These are phyloP conservation scores for Carterocephalus palaemon DNA, from an alignment of 2,888 invertebrate genomes.

Conservation along the genomic window DNA sequence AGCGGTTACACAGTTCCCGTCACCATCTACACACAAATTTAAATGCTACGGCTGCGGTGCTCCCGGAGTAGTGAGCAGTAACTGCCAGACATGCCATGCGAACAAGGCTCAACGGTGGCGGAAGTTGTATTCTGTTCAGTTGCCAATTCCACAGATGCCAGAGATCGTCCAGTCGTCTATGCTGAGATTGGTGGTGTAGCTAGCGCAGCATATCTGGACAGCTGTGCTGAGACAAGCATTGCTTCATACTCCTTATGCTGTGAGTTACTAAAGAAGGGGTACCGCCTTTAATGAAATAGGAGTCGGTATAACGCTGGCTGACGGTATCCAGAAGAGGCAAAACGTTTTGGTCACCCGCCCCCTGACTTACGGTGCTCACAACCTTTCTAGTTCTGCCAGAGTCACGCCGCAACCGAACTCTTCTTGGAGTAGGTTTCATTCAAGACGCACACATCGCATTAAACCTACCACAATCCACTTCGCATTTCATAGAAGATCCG, in stretches of 20 bases:
- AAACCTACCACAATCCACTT: constrained; percentile 15
- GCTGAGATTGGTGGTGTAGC: constrained; percentile 21
- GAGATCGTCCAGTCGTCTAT: constrained; percentile 23
- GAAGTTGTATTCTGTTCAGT: constrained; percentile 24
- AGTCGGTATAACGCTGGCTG: constrained; percentile 25
- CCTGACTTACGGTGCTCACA: constrained; percentile 25
- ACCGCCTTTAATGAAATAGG: too few relatives aligned
- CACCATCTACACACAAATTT: constrained; percentile 18
- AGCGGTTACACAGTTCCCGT: constrained; percentile 15
- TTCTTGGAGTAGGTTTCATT: constrained; percentile 33
- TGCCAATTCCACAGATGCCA: constrained; percentile 8
- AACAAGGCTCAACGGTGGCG: background rate
- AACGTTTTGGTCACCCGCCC: constrained; percentile 13
- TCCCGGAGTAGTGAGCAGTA: constrained; percentile 25
- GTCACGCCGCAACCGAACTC: constrained; percentile 27
- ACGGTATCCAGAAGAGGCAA: constrained; percentile 22
- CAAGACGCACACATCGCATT: constrained; percentile 19
- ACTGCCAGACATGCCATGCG: constrained; percentile 21
- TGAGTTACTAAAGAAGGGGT: constrained; percentile 7
- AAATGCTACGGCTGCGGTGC: constrained; percentile 28
- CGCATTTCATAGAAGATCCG: constrained; percentile 1
- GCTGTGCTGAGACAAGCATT: constrained; percentile 26
- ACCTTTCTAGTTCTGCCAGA: constrained; percentile 34
- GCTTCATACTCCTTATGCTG: constrained; percentile 26
- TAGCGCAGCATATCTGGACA: constrained; percentile 22